These are phyloP conservation scores for Catostomus latipinnis DNA, from an alignment of 2,797 vertebrate genomes.

Conservation along the genomic window DNA sequence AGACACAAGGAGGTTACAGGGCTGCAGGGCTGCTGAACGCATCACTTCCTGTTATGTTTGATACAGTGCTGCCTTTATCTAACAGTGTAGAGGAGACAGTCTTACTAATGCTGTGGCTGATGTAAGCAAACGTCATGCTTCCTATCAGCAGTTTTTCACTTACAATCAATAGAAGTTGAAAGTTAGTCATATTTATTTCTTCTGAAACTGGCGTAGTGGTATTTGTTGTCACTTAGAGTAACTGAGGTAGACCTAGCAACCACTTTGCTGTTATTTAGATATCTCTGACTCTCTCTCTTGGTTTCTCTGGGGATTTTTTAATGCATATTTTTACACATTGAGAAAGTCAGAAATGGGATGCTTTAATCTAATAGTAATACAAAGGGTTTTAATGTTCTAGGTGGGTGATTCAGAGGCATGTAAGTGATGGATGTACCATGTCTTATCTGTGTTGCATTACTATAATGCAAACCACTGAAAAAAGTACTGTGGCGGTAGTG, in stretches of 20 bases:
- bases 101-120: conserved; percentile 25
- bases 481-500: too few relatives aligned
- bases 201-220: neutral
- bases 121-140: conserved; percentile 27
- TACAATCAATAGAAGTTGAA: neutral
- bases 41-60: conserved; percentile 32
- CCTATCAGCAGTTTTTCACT: conserved; percentile 26
- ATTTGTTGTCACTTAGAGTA: neutral
- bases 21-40: conserved; percentile 31
- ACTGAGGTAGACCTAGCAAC: neutral
- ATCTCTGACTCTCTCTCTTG: conserved; percentile 56
- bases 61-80: neutral
- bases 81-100: neutral
- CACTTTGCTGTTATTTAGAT: neutral
- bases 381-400: too few relatives aligned
- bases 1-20: conserved; percentile 34
- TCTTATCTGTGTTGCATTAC: too few relatives aligned
- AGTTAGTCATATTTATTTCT: neutral
- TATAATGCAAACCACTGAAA: too few relatives aligned
- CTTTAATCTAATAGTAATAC: too few relatives aligned
- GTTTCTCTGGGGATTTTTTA: conserved; percentile 20
- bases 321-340: neutral
- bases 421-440: too few relatives aligned
- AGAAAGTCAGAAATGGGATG: too few relatives aligned
- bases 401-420: too few relatives aligned